These are phyloP conservation scores for Smittia aterrima DNA, from an alignment of 2,888 invertebrate species.

Conservation along the genomic window DNA sequence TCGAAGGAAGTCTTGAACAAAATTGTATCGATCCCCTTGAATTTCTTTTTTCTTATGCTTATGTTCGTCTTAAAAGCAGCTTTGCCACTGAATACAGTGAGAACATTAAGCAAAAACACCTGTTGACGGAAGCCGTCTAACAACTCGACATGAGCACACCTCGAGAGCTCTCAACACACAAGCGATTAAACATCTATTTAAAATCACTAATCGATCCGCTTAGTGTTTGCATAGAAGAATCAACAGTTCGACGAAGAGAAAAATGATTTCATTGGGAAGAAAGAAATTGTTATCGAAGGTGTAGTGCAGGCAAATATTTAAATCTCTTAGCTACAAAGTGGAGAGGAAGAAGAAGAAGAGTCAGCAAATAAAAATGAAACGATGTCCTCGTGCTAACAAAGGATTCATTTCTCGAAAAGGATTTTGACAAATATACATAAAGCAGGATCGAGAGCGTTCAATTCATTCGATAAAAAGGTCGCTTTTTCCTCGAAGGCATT, in stretches of 20 bases:
- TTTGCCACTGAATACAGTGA: neutral
- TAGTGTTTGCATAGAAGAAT: slow-evolving; percentile 29
- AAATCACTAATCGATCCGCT: slow-evolving; percentile 34
- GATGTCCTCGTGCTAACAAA: neutral
- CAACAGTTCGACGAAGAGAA: slow-evolving; percentile 7
- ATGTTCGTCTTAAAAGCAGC: neutral
- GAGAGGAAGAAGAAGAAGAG: no score
- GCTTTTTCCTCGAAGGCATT: slow-evolving; percentile 8
- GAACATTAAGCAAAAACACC: neutral
- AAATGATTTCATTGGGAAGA: neutral
- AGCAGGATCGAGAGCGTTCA: neutral
- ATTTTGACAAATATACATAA: slow-evolving; percentile 2
- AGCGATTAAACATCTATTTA: slow-evolving; percentile 33
- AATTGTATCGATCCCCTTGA: neutral
- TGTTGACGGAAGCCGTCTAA: neutral
- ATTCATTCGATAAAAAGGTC: slow-evolving; percentile 20
- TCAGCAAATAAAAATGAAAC: no score
- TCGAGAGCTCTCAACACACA: neutral
- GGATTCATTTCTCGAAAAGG: neutral
- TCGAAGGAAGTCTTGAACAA: no score
- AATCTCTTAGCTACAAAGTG: neutral
- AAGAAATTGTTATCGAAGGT: neutral
- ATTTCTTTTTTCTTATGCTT: neutral
- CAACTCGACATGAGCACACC: neutral
- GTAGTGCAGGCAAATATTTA: slow-evolving; percentile 25